Evolutionary conservation across 2,113 vertebrate genomes (phyloP).

Genomic region (Pangasianodon gigas): DNA sequence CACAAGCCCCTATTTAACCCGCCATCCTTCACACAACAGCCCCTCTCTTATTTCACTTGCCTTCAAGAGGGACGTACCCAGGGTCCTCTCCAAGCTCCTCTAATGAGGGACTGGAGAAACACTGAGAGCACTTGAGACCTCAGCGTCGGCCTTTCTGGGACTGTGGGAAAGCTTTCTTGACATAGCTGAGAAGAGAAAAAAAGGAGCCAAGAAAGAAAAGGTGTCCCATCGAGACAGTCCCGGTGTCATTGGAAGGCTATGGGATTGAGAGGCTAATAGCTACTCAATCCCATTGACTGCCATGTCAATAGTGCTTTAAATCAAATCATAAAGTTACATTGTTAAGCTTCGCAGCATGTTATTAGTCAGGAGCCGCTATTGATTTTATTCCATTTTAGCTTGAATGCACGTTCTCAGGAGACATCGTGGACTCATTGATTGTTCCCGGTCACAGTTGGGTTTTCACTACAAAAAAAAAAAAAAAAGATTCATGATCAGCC

Average conservation of each 20-base stretch:
- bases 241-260: constrained; percentile 30
- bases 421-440: constrained; percentile 51
- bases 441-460: not conserved
- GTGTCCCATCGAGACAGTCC: constrained; percentile 21
- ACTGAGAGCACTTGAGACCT: constrained; percentile 67
- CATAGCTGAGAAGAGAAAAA: constrained; percentile 41
- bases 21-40: constrained; percentile 23
- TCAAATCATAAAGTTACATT: constrained; percentile 66
- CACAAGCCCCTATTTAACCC: constrained; percentile 13
- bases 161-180: constrained; percentile 66
- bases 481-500: not conserved
- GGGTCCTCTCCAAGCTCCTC: constrained; percentile 54
- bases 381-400: constrained; percentile 65
- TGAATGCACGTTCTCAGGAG: constrained; percentile 64
- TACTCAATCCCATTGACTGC: constrained; percentile 57
- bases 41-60: constrained; percentile 31
- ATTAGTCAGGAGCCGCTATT: constrained; percentile 62
- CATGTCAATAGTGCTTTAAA: constrained; percentile 65
- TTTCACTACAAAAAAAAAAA: not conserved
- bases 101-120: constrained; percentile 69
- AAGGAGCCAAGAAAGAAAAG: constrained; percentile 46
- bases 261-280: constrained; percentile 59
- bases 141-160: constrained; percentile 55
- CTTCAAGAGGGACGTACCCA: constrained; percentile 57
- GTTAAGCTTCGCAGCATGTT: constrained; percentile 54